These are phyloP conservation scores for Tapera naevia DNA, from an alignment of 2,797 vertebrate species.

Conservation along the genomic window DNA sequence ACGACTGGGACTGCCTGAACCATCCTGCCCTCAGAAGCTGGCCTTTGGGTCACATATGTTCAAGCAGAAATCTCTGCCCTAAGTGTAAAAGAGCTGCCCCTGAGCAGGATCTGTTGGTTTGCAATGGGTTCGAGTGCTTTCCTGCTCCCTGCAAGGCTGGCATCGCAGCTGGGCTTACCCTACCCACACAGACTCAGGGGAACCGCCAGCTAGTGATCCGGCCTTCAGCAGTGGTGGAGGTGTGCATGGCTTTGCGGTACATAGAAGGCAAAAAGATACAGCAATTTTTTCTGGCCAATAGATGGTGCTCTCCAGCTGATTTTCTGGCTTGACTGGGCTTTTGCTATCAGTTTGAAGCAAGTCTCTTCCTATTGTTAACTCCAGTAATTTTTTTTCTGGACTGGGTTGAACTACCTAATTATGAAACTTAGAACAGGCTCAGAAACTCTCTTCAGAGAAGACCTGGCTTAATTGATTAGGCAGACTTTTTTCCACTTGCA, in stretches of 20 bases:
- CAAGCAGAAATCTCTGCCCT: not conserved
- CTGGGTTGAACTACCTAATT: not conserved
- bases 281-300: not conserved
- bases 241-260: rapidly evolving
- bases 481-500: conserved; percentile 28
- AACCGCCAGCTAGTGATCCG: rapidly evolving
- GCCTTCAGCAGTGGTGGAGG: rapidly evolving
- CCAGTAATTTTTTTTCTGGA: not conserved
- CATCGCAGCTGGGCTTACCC: rapidly evolving
- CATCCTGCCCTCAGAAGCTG: not conserved
- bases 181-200: rapidly evolving
- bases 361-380: not conserved
- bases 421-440: not conserved
- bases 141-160: not conserved
- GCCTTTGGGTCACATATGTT: rapidly evolving
- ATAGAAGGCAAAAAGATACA: rapidly evolving
- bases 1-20: not conserved
- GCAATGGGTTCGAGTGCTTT: rapidly evolving
- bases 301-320: conserved; percentile 52
- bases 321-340: not conserved
- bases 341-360: not conserved
- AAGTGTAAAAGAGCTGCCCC: not conserved
- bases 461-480: not conserved
- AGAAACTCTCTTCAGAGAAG: not conserved
- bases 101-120: rapidly evolving